Base-by-base conservation (phyloP, 2,113 vertebrate genomes). In the Willisornis vidua region DNA sequence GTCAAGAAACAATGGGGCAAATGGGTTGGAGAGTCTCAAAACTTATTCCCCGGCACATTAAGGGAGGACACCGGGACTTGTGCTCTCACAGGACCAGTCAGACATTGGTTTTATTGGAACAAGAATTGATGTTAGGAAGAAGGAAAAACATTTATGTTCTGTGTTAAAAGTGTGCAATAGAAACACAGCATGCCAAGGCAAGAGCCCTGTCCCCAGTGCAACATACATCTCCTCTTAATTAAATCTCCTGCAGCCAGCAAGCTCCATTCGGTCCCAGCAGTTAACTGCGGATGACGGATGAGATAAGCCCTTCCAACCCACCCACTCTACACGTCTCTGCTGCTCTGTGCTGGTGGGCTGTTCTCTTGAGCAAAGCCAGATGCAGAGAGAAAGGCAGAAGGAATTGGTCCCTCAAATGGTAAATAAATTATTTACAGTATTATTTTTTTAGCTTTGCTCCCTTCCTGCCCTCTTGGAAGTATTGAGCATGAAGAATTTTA, bases 231-330 rank as follows among this genome's bases (percentile, higher is more conserved):
- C 72, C 37, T 70, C 91, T 67, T 94, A 93, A 97, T 95, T 95
- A 94, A 92, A 94, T 88, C 82, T 96, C 86, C 73, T 89, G 89
- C 94, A 93, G 89, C 80, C 83, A 87, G 51, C 39, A 66, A 93
- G 68, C 83, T 73, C 73, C 57, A n/a, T 72, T 52, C 61, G 78
- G 51, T 63, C 59, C 48, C 79, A 74, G 82, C 62, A 85, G 90
- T 73, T 54, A 70, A 61, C 73, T 82, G 70, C 1, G 6, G 57
- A 45, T 93, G 73, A 94, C 85, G 76, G 55, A 80, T 62, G 88
- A 80, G 83, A 80, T 48, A 82, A 93, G 75, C 85, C 41, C 85
- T 73, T 73, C 59, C 51, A 74, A 67, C 57, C 73, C 73, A 79
- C 81, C 73, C 74, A 57, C 62, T 65, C 91, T 23, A 48, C 58